Conservation (phyloP, 2,113 vertebrate species). For the Cyprinodon variegatus region DNA sequence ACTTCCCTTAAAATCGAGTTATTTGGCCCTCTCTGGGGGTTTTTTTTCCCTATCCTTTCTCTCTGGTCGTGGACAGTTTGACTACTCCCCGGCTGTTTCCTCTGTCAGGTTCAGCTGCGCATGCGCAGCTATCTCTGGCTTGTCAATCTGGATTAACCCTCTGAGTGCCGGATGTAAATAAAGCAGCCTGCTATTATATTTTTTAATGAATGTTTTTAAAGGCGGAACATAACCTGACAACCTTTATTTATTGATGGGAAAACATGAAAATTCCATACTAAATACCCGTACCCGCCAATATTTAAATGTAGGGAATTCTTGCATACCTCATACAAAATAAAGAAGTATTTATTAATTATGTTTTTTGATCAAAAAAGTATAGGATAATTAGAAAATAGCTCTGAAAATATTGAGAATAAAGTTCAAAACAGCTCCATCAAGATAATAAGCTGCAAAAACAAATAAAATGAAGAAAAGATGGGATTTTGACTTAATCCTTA, state of each 20-base stretch:
- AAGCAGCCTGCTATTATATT: neutral
- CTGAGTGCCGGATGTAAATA: slow-evolving; percentile 57
- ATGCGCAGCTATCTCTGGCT: slow-evolving; percentile 67
- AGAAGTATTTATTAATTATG: neutral
- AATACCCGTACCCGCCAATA: neutral
- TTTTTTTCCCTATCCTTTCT: slow-evolving; percentile 16
- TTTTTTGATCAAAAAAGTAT: neutral
- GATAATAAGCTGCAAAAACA: neutral
- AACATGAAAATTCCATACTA: too few species aligned
- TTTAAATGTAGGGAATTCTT: neutral
- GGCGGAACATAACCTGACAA: neutral
- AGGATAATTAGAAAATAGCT: neutral
- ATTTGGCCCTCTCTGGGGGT: slow-evolving; percentile 10
- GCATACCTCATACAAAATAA: too few species aligned
- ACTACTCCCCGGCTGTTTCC: slow-evolving; percentile 79
- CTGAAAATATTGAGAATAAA: neutral
- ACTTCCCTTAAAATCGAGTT: slow-evolving; percentile 39
- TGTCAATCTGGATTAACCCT: slow-evolving; percentile 75
- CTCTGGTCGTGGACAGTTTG: slow-evolving; percentile 47
- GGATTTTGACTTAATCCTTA: neutral
- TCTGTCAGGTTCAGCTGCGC: slow-evolving; percentile 60
- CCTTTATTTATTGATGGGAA: too few species aligned
- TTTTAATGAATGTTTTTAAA: neutral
- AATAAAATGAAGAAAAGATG: neutral
- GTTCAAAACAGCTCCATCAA: neutral